phyloP scores from a whole-genome alignment of 2,888 invertebrate species.

The Heliconius ismenius region DNA sequence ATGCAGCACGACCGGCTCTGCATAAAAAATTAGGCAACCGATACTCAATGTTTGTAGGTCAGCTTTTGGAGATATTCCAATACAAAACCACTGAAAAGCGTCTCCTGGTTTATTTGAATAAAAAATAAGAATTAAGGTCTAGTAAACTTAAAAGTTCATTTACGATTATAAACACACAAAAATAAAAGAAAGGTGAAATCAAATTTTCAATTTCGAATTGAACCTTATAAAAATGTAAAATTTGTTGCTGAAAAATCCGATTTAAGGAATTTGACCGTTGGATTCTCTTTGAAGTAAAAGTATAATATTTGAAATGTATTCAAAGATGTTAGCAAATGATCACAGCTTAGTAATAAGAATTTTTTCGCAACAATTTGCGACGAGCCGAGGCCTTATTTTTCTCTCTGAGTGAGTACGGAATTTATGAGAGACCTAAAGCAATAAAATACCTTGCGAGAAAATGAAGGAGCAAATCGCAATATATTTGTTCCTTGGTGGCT shows the following conservation, averaged over 20 bases:
- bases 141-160: background rate
- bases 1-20: slow-evolving; percentile 43
- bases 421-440: slow-evolving; percentile 79
- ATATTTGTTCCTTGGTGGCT: slow-evolving; percentile 79
- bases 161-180: background rate
- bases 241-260: background rate
- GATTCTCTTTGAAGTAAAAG: slow-evolving; percentile 39
- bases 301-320: slow-evolving; percentile 36
- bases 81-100: slow-evolving; percentile 50
- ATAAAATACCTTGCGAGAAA: slow-evolving; percentile 81
- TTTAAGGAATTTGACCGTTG: slow-evolving; percentile 8
- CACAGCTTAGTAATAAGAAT: slow-evolving; percentile 67
- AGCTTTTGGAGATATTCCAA: slow-evolving; percentile 46
- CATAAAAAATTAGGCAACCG: slow-evolving; percentile 56
- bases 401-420: slow-evolving; percentile 77
- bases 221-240: background rate
- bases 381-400: slow-evolving; percentile 75
- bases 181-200: background rate
- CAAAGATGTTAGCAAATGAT: slow-evolving; percentile 32
- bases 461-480: slow-evolving; percentile 81
- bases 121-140: background rate
- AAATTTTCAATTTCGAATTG: background rate
- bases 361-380: slow-evolving; percentile 71
- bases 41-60: slow-evolving; percentile 54
- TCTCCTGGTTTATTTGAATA: background rate